Percentiles rank a stretch among this genome's conserved stretches.
These are phyloP conservation scores for Chitala chitala DNA, from an alignment of 2,113 vertebrate species.

Conservation along the genomic window DNA sequence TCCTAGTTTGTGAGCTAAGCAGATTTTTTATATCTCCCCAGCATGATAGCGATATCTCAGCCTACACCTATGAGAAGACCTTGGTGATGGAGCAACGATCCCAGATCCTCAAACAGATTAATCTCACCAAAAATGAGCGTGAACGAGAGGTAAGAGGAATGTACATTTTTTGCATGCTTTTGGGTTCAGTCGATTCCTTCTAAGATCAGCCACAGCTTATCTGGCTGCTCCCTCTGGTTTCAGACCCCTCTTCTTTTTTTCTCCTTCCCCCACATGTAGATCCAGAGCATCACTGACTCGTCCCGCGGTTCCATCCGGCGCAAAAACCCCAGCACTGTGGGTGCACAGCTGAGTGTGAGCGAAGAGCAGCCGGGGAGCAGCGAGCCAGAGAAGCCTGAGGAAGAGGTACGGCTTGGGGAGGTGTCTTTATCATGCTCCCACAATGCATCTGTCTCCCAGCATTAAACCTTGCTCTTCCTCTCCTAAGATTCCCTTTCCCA, in stretches of 20 bases:
- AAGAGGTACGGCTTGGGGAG: conserved; percentile 70
- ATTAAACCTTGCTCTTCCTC: conserved; percentile 37
- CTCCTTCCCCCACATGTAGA: conserved; percentile 54
- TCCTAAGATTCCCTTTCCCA: conserved; percentile 35
- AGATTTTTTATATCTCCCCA: conserved; percentile 35
- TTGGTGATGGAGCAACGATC: conserved; percentile 97
- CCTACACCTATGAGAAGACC: conserved; percentile 97
- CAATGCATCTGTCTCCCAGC: conserved; percentile 32
- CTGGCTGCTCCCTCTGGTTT: not conserved
- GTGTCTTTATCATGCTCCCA: conserved; percentile 28
- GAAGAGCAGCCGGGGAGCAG: conserved; percentile 75
- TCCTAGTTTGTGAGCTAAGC: too few species aligned
- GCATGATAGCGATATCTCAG: conserved; percentile 97
- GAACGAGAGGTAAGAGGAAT: conserved; percentile 79
- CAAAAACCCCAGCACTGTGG: conserved; percentile 81
- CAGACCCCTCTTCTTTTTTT: too few species aligned
- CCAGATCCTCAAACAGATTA: conserved; percentile 97
- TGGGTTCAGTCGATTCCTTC: too few species aligned
- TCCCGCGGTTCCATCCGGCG: conserved; percentile 93
- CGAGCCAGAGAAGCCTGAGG: conserved; percentile 89
- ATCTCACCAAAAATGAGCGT: conserved; percentile 91
- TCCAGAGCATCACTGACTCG: conserved; percentile 94
- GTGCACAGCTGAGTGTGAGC: conserved; percentile 78
- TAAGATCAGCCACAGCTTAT: not conserved
- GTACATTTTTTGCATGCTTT: not conserved